Evolutionary conservation across 2,797 vertebrate genomes (phyloP).

Genomic region (Tangara arthus): DNA sequence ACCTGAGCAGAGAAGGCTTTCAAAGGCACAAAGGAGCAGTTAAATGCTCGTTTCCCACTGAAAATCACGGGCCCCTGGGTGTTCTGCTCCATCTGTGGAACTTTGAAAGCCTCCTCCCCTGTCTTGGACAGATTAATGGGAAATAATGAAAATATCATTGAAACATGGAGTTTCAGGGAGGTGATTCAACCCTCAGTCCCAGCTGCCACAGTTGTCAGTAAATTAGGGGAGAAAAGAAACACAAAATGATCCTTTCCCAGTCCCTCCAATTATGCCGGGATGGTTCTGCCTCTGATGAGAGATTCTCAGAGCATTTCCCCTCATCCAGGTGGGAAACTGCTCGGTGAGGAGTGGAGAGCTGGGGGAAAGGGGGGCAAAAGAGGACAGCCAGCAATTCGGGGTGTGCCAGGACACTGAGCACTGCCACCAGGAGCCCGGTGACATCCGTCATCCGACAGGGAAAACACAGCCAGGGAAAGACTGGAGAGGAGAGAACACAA

Average conservation of each 20-base stretch:
- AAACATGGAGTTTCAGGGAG: not conserved
- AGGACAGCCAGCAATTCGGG: not conserved
- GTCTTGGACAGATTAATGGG: not conserved
- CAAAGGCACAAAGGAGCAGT: slow-evolving; percentile 21
- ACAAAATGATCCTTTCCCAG: not conserved
- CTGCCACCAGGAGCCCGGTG: not conserved
- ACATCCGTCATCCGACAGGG: not conserved
- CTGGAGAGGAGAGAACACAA: not conserved
- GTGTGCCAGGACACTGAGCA: not conserved
- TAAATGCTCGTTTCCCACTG: not conserved
- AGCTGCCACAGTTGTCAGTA: not conserved
- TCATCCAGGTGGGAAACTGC: not conserved
- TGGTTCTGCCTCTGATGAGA: not conserved
- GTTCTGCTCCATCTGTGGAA: not conserved
- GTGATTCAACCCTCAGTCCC: not conserved
- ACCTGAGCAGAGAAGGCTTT: not conserved
- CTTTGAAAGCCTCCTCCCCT: not conserved
- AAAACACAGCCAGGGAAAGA: not conserved
- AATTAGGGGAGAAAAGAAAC: not conserved
- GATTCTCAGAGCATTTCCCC: not conserved
- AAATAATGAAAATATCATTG: not conserved
- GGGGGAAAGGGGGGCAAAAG: not conserved
- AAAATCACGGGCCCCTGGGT: not conserved
- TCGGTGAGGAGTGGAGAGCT: not conserved
- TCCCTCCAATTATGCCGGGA: not conserved